Conservation (phyloP, 2,797 vertebrate species). For the Sebastes vulpes region DNA sequence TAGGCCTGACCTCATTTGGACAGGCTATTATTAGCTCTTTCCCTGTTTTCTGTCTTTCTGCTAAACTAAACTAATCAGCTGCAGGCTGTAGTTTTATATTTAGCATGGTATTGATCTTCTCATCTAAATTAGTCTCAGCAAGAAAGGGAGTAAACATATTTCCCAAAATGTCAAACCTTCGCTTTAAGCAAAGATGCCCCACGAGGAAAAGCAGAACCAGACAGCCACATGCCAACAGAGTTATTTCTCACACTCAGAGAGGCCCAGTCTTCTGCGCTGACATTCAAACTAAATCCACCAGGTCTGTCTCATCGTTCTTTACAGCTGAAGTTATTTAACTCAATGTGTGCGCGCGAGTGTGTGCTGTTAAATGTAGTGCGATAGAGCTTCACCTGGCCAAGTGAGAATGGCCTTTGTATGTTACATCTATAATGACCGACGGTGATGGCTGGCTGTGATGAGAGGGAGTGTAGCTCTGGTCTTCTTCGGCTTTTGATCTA, state of each 20-base stretch:
- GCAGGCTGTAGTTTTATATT: not conserved
- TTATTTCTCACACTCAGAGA: conserved; percentile 1
- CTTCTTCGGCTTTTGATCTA: conserved; percentile 34
- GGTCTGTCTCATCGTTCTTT: conserved; percentile 40
- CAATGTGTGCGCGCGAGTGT: conserved; percentile 13
- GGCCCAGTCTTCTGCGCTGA: conserved; percentile 26
- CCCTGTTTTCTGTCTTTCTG: not conserved
- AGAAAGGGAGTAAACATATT: not conserved
- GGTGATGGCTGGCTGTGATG: conserved; percentile 37
- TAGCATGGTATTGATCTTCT: not conserved
- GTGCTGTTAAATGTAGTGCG: conserved; percentile 52
- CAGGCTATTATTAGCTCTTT: not conserved
- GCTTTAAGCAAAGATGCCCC: not conserved
- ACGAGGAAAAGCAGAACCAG: not conserved
- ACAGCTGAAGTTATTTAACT: conserved; percentile 38
- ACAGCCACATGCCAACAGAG: not conserved
- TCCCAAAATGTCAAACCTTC: not conserved
- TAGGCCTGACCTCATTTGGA: not conserved
- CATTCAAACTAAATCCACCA: conserved; percentile 38
- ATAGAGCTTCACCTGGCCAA: conserved; percentile 39
- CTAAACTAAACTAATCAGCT: not conserved
- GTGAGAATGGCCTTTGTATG: conserved; percentile 57
- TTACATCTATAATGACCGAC: conserved; percentile 62
- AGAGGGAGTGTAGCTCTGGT: conserved; percentile 18
- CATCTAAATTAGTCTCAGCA: not conserved